Evolutionary conservation across 2,888 invertebrate genomes (phyloP), one percentile per base, ranked within the genome.

Genomic region (Hydraecia micacea): DNA sequence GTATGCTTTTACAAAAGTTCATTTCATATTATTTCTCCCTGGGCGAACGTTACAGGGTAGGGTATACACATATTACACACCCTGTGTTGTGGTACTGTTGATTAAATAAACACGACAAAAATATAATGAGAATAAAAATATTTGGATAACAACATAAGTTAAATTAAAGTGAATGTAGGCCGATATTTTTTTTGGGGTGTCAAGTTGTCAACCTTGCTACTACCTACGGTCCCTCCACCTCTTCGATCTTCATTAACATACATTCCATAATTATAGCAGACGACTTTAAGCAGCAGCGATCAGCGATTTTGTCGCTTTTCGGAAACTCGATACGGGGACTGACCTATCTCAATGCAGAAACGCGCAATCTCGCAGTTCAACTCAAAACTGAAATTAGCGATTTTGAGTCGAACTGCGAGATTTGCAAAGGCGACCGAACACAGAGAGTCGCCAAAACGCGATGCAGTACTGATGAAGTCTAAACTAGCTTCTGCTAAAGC

Each of bases 1-100:
- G 25, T 46, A 28, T 46, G 69, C 49, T 65, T 77, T 79, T 32
- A 60, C 13, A 69, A 79, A 78, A 55, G 42, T n/a, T 60, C 1
- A 13, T 32, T 62, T 49, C 0, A 60, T 75, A 75, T 15, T 15
- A 76, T 42, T 62, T 63, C 2, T n/a, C 70, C 11, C n/a, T 39
- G 62, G 18, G 11, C 4, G n/a, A 58, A 60, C 18, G 55, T 58
- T 36, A 28, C 25, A 18, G 11, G 11, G 21, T 63, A 63, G n/a
- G n/a, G n/a, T n/a, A n/a, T 11, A 63, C 25, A 21, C 13, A 49
- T 13, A 42, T 42, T 11, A 74, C 46, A 46, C 15, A 49, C 7
- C 46, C 60, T 39, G 60, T 39, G 11, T 63, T 25, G 25, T n/a
- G 25, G 21, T 8, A 28, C 13, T 28, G 21, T 36, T 55, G 18